Evolutionary conservation across 2,888 invertebrate species (phyloP).

Genomic region (Drosophila formosana): DNA sequence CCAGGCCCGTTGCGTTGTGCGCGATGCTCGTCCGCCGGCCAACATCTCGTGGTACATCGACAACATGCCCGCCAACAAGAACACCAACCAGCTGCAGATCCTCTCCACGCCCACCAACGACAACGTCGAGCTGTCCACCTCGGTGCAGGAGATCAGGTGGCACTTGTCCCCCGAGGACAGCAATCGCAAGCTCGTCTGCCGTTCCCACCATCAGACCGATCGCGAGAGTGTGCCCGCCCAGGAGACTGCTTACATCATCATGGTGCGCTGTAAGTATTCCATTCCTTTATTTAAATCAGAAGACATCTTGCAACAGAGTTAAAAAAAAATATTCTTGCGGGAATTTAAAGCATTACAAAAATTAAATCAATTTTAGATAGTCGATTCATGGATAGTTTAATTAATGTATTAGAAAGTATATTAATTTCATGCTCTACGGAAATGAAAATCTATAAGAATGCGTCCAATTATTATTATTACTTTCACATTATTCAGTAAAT

Average conservation of each 20-base stretch:
- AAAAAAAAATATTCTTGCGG: no score
- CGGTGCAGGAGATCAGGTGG: conserved; percentile 89
- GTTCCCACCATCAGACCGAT: conserved; percentile 87
- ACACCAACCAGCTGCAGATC: conserved; percentile 86
- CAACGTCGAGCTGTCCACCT: conserved; percentile 87
- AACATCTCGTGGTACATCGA: conserved; percentile 91
- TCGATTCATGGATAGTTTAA: no score
- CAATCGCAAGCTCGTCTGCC: conserved; percentile 88
- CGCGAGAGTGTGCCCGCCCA: conserved; percentile 81
- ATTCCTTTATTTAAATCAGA: no score
- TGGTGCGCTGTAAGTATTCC: conserved; percentile 87
- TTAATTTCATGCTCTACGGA: no score
- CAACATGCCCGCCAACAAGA: conserved; percentile 87
- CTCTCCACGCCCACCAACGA: conserved; percentile 85
- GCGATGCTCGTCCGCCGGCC: conserved; percentile 90
- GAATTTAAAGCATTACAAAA: no score
- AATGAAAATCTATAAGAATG: no score
- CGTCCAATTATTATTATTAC: no score
- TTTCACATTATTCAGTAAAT: no score
- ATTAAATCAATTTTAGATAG: no score
- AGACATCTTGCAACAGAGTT: no score
- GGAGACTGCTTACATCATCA: conserved; percentile 83
- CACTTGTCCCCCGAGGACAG: conserved; percentile 88
- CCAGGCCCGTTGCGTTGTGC: conserved; percentile 89
- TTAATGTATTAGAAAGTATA: no score